Evolutionary conservation across 1,140 invertebrate genomes (phyloP), one percentile per base, ranked within the genome.

Genomic region (Drosophila sp.): DNA sequence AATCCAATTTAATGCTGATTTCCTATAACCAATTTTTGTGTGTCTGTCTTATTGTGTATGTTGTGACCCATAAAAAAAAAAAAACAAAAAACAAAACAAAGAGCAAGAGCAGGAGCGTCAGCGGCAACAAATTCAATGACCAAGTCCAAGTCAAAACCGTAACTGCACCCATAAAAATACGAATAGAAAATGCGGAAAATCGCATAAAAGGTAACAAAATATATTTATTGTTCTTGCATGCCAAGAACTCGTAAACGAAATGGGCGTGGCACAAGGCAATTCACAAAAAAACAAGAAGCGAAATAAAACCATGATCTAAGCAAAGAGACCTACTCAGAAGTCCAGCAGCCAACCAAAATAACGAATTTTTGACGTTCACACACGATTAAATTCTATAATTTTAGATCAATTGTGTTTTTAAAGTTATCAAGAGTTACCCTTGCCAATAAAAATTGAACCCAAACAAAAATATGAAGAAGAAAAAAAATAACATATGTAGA

Each of bases 191-290:
- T 27, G 23, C 44, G 44, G 35, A 38, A 64, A 55, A 44, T 54
- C 38, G 38, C 67, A 55, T 29, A 44, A 41, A 54, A 44, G 41
- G 8, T 60, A 62, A 50, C 58, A 47, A 62, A 67, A 35, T 76
- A 76, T 40, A 58, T 70, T 70, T 70, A 75, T 79, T 71, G 61
- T 67, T 41, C 54, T 69, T 62, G 77, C 77, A 80, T 85, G 70
- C 30, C 44, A 50, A 50, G 10, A 57, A 55, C 61, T 67, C 82
- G 70, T 86, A 74, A 80, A 81, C 62, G 29, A 61, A 54, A 66
- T 57, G 10, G 32, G 27, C n/a, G 41, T 50, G 23, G 23, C 44
- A 50, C 27, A 50, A 17, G 23, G 7, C 23, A 50, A 50, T 27
- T 38, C 2, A 38, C 8, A 38, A 38, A 38, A 10, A 11, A 38